These are phyloP conservation scores for Cancer borealis DNA, from an alignment of 2,888 invertebrate species.

Conservation along the genomic window DNA sequence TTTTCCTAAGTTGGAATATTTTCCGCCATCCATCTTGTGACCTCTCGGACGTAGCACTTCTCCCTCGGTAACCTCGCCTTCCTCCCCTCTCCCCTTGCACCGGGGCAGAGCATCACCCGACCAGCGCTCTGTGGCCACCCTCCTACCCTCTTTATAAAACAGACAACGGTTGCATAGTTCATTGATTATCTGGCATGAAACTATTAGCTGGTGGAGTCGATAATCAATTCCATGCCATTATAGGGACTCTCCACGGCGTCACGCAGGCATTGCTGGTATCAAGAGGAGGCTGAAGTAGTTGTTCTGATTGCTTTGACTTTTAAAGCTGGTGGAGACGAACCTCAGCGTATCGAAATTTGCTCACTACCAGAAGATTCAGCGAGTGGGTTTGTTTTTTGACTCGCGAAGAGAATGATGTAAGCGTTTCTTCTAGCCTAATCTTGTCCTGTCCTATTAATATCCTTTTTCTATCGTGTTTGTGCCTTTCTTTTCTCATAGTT, in stretches of 20 bases:
- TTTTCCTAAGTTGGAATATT: not conserved
- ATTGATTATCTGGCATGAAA: constrained; percentile 6
- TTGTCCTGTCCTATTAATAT: no score
- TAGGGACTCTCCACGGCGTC: not conserved
- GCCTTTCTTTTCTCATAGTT: no score
- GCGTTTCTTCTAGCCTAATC: no score
- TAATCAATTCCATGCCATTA: not conserved
- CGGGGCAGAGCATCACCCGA: not conserved
- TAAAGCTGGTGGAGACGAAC: not conserved
- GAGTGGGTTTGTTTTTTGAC: no score
- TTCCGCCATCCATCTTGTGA: not conserved
- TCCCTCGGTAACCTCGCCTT: not conserved
- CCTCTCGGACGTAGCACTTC: not conserved
- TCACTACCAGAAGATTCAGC: no score
- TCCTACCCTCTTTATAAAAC: not conserved
- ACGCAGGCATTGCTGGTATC: not conserved
- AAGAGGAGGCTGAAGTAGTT: not conserved
- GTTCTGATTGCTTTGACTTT: not conserved
- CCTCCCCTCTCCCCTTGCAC: not conserved
- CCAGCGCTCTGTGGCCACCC: not conserved
- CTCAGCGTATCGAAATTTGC: not conserved
- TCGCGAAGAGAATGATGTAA: no score
- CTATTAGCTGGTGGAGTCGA: not conserved
- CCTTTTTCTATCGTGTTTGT: no score
- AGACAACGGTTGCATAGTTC: not conserved